These are phyloP conservation scores for Sciaenops ocellatus DNA, from an alignment of 2,797 vertebrate species.

Conservation along the genomic window DNA sequence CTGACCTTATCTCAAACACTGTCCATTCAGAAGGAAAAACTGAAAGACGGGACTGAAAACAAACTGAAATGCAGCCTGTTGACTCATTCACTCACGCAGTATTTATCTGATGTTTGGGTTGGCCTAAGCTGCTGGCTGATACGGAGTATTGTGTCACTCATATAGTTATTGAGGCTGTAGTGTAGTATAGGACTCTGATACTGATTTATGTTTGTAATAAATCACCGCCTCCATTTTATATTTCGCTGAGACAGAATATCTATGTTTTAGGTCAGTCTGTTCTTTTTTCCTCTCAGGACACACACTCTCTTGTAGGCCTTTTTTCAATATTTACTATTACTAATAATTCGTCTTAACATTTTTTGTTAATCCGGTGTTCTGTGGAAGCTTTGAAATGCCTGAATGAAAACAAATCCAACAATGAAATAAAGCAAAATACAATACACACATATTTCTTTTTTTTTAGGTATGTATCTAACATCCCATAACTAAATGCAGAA, in stretches of 20 bases:
- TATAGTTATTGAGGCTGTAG: not conserved
- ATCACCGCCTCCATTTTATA: not conserved
- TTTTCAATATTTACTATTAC: not conserved
- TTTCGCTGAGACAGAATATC: not conserved
- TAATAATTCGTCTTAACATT: not conserved
- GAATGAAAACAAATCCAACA: not conserved
- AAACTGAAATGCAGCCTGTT: constrained; percentile 47
- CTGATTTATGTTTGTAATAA: not conserved
- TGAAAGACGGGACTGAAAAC: constrained; percentile 52
- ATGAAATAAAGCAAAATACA: not conserved
- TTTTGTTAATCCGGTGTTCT: not conserved
- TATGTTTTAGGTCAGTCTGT: not conserved
- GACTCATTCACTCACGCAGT: constrained; percentile 28
- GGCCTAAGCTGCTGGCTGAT: constrained; percentile 19
- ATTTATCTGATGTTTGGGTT: constrained; percentile 40
- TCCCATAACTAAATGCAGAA: not conserved
- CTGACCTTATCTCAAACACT: constrained; percentile 63
- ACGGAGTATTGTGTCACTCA: constrained; percentile 8
- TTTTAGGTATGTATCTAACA: not conserved
- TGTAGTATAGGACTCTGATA: constrained; percentile 1
- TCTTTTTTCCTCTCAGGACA: no score
- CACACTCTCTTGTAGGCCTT: no score
- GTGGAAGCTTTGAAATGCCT: not conserved
- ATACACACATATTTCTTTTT: not conserved
- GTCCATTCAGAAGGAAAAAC: constrained; percentile 54